phyloP scores from a whole-genome alignment of 2,888 invertebrate species.

The Acleris laterana region DNA sequence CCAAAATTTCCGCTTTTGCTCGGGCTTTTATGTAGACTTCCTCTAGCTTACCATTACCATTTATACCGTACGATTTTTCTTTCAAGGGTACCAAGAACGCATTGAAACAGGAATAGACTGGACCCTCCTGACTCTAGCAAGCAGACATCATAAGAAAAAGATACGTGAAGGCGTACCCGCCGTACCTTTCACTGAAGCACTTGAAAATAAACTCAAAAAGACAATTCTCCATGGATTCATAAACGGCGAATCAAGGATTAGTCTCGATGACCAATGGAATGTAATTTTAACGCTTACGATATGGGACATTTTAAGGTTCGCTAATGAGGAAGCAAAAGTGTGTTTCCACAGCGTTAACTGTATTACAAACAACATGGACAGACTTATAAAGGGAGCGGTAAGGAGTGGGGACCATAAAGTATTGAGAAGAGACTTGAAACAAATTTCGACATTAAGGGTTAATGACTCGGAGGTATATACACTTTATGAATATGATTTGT shows the following conservation, averaged over 20 bases:
- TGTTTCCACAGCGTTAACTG: constrained; percentile 64
- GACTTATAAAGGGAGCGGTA: constrained; percentile 61
- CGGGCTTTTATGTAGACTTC: not conserved
- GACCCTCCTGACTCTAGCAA: constrained; percentile 60
- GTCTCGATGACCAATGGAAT: constrained; percentile 67
- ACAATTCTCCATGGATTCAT: constrained; percentile 65
- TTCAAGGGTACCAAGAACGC: constrained; percentile 68
- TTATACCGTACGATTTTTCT: no score
- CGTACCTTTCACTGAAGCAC: constrained; percentile 59
- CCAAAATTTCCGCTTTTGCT: not conserved
- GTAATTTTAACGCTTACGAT: constrained; percentile 59
- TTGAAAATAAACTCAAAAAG: constrained; percentile 63
- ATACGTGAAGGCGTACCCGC: constrained; percentile 47
- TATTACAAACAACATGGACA: constrained; percentile 62
- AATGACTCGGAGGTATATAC: constrained; percentile 63
- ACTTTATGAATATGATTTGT: constrained; percentile 1
- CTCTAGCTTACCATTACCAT: not conserved
- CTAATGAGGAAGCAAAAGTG: constrained; percentile 64
- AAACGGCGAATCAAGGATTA: constrained; percentile 56
- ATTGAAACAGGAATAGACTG: constrained; percentile 67
- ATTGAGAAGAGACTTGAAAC: constrained; percentile 58
- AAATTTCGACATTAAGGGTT: constrained; percentile 59
- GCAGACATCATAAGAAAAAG: constrained; percentile 57
- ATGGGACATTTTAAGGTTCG: constrained; percentile 71
- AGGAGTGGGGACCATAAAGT: constrained; percentile 51